A percentile compares a stretch with the other conserved stretches of the same genome.
These are phyloP conservation scores for Loripinus fragilis DNA, from an alignment of 2,888 invertebrate genomes.

Conservation along the genomic window DNA sequence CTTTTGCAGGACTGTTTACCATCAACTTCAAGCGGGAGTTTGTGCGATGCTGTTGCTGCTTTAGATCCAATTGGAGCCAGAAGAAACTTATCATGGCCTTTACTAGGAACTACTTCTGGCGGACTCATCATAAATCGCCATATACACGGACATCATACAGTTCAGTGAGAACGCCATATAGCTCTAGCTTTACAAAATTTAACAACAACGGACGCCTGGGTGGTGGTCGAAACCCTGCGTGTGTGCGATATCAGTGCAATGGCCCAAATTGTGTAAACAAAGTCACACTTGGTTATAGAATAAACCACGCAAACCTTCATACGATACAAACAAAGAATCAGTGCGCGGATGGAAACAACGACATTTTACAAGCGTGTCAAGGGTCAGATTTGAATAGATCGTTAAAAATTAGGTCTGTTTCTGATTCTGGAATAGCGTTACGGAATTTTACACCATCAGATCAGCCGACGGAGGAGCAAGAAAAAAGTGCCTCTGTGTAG, in stretches of 20 bases:
- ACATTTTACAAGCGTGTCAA: neutral
- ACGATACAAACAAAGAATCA: neutral
- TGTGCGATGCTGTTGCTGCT: constrained; percentile 74
- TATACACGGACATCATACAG: constrained; percentile 48
- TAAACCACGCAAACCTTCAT: neutral
- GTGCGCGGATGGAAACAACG: neutral
- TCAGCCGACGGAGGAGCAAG: neutral
- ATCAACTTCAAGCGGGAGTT: constrained; percentile 79
- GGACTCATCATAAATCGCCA: constrained; percentile 30
- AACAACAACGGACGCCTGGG: neutral
- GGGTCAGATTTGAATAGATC: neutral
- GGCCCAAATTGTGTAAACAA: constrained; percentile 3
- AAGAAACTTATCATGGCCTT: constrained; percentile 33
- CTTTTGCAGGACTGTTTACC: constrained; percentile 77
- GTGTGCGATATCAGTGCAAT: neutral
- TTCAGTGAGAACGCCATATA: constrained; percentile 27
- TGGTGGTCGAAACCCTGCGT: neutral
- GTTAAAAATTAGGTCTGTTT: neutral
- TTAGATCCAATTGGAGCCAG: constrained; percentile 58
- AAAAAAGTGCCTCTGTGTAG: neutral
- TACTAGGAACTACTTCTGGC: constrained; percentile 29
- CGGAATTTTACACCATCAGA: neutral
- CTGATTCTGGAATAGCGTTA: constrained; percentile 8
- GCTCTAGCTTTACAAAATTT: neutral
- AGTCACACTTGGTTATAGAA: neutral